Conservation (phyloP, 2,797 vertebrate genomes). For the Acrossocheilus wenchowensis region DNA sequence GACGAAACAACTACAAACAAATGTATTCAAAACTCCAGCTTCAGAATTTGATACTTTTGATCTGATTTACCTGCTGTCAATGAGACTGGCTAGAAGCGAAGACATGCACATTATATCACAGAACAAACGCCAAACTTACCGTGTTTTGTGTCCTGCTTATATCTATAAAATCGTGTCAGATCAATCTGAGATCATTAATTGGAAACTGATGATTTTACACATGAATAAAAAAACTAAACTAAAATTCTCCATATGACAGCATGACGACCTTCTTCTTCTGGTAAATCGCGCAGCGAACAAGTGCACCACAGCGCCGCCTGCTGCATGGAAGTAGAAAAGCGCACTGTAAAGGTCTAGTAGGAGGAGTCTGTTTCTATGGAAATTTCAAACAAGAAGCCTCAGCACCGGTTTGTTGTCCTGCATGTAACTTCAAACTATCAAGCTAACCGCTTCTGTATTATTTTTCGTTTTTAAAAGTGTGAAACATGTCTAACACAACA, state of each 20-base stretch:
- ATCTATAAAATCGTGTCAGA: neutral
- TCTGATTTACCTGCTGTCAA: neutral
- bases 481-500: conserved; percentile 59
- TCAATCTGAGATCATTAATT: neutral
- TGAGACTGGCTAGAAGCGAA: neutral
- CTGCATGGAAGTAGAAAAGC: neutral
- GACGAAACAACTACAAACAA: neutral
- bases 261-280: conserved; percentile 8
- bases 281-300: neutral
- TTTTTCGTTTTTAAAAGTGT: neutral
- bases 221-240: neutral
- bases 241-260: neutral
- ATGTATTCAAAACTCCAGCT: neutral
- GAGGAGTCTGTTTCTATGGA: conserved; percentile 60
- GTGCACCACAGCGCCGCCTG: neutral
- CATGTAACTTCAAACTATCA: neutral
- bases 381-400: conserved; percentile 51
- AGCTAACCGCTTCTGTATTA: neutral
- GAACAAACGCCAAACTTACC: conserved; percentile 8
- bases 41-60: neutral
- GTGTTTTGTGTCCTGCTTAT: neutral
- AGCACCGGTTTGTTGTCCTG: neutral
- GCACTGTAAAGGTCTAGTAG: neutral
- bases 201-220: neutral
- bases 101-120: neutral